Conservation (phyloP, 2,797 vertebrate species). For the Microcaecilia unicolor region DNA sequence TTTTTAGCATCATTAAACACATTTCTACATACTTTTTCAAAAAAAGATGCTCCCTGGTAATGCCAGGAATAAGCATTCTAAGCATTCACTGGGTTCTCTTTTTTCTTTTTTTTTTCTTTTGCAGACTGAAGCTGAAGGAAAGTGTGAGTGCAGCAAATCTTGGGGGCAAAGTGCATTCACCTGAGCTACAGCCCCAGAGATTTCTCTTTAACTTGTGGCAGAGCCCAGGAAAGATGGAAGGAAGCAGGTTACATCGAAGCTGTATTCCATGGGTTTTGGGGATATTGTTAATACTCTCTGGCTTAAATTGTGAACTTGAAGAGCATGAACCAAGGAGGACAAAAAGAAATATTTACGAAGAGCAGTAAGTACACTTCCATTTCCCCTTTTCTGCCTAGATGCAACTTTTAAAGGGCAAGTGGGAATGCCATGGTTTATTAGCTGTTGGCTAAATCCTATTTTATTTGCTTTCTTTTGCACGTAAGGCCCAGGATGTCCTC, state of each 20-base stretch:
- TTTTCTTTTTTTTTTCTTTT: too few relatives aligned
- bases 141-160: slow-evolving; percentile 12
- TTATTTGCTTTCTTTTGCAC: slow-evolving; percentile 5
- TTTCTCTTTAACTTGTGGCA: slow-evolving; percentile 27
- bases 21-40: too few relatives aligned
- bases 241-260: slow-evolving; percentile 58
- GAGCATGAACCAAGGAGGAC: slow-evolving; percentile 23
- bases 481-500: slow-evolving; percentile 82
- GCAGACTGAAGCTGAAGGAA: too few relatives aligned
- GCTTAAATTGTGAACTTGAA: slow-evolving; percentile 48
- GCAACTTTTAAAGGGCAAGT: neutral
- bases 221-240: slow-evolving; percentile 9
- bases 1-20: too few relatives aligned
- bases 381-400: neutral
- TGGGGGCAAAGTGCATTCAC: slow-evolving; percentile 53
- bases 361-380: slow-evolving; percentile 68
- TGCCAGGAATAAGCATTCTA: too few relatives aligned
- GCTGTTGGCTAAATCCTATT: slow-evolving; percentile 1
- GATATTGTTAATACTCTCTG: slow-evolving; percentile 46
- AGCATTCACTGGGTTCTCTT: too few relatives aligned
- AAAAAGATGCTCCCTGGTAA: too few relatives aligned
- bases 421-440: slow-evolving; percentile 1
- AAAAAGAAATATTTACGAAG: slow-evolving; percentile 44
- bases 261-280: slow-evolving; percentile 36
- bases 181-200: neutral